Base-by-base conservation (phyloP, 2,797 vertebrate genomes). In the Pyrrhura leucotis region DNA sequence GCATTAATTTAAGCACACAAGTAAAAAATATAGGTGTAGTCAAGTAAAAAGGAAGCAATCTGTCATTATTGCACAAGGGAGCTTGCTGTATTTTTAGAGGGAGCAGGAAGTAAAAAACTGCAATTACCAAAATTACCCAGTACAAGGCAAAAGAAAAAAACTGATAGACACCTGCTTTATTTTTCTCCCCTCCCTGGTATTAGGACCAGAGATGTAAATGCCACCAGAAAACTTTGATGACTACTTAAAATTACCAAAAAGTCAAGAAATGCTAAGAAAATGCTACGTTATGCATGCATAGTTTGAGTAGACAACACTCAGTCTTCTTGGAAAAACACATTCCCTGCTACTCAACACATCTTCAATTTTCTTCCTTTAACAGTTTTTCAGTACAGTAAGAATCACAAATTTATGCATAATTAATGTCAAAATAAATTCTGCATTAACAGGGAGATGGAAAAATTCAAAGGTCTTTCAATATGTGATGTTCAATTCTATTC, bases 21-120 rank as follows among this genome's bases (percentile, higher is more conserved):
- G 85, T 79, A n/a, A 95, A 91, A 97, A 93, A 87, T 71, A 65
- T 31, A 91, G 94, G 51, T 87, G 77, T 83, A 96, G 51, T 74
- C 93, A 96, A 95, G 67, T 93, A 91, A 95, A 94, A 95, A 76
- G 51, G 48, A 77, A 91, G 17, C 67, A 93, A 85, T 93, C 93
- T 95, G 56, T 80, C 67, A 82, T 91, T 73, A 85, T 71, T 79
- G 67, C 71, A 82, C 33, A 91, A 72, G 13, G 37, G 31, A 84
- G 6, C 12, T 73, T 63, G 54, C 18, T 73, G 4, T 47, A 50
- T 77, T 87, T 95, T 56, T 90, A 76, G 67, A 71, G 33, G 50
- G 37, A 69, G 2, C 1, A 65, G 33, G 37, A 93, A 87, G 21
- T 20, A 73, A 88, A 91, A 85, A 72, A 22, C 7, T 33, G 22